Evolutionary conservation across 1,140 invertebrate species (phyloP).

Genomic region (Drosophila navojoa): DNA sequence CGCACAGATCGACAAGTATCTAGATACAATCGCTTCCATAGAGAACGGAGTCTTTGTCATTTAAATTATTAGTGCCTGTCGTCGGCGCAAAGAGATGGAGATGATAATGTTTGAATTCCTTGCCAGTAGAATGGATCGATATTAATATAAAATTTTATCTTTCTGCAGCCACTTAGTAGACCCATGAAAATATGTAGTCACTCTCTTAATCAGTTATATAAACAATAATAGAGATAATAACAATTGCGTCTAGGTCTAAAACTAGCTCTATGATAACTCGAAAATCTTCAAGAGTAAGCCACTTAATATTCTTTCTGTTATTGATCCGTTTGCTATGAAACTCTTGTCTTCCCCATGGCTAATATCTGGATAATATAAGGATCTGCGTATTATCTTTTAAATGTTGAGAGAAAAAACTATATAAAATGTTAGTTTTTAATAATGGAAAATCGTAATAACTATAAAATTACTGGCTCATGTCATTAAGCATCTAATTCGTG

Average conservation of each 20-base stretch:
- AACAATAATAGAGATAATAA: conserved; percentile 21
- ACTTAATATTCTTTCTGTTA: no score
- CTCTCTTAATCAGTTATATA: conserved; percentile 57
- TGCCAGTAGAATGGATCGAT: not conserved
- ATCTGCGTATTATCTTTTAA: no score
- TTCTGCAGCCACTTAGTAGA: conserved; percentile 15
- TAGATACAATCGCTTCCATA: conserved; percentile 62
- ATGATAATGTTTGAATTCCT: conserved; percentile 45
- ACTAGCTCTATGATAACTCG: not conserved
- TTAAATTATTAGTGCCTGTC: conserved; percentile 14
- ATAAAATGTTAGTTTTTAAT: no score
- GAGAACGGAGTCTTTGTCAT: conserved; percentile 19
- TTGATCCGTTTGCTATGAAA: no score
- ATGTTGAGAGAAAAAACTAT: no score
- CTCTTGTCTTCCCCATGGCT: no score
- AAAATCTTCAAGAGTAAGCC: no score
- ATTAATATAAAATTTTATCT: not conserved
- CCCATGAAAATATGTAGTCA: not conserved
- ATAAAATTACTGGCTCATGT: no score
- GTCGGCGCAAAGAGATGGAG: not conserved
- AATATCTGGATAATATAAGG: no score
- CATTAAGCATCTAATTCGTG: not conserved
- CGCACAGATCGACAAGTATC: conserved; percentile 54
- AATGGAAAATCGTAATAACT: no score
- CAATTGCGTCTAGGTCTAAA: conserved; percentile 25